Percentiles rank a stretch among this genome's conserved stretches.
phyloP scores from a whole-genome alignment of 2,888 invertebrate species.

The Melanotus villosus region DNA sequence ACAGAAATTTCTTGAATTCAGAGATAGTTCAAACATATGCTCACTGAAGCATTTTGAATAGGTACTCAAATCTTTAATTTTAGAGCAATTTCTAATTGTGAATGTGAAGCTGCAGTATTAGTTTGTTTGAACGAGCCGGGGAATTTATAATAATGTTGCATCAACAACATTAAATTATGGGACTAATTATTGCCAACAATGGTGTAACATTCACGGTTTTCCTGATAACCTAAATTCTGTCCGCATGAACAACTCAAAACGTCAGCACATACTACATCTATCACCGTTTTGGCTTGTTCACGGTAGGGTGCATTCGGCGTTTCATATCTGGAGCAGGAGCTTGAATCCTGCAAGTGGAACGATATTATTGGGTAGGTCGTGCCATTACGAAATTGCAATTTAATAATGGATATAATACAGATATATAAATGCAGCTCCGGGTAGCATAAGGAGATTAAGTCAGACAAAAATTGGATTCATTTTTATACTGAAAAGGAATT shows the following conservation, averaged over 20 bases:
- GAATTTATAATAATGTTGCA: no score
- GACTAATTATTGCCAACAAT: slow-evolving; percentile 7
- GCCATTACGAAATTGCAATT: slow-evolving; percentile 31
- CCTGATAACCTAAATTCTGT: slow-evolving; percentile 4
- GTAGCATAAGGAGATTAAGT: slow-evolving; percentile 2
- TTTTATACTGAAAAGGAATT: background rate
- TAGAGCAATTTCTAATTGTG: no score
- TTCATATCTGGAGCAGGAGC: slow-evolving; percentile 4
- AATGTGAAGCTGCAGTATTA: no score
- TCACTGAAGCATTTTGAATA: no score
- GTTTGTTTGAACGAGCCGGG: no score
- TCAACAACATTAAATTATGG: background rate
- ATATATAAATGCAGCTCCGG: slow-evolving; percentile 9
- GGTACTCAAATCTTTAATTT: no score
- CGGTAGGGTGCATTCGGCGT: slow-evolving; percentile 18
- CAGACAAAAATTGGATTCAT: background rate
- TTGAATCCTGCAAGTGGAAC: slow-evolving; percentile 2
- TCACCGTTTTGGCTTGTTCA: slow-evolving; percentile 9
- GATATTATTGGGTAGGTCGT: slow-evolving; percentile 11
- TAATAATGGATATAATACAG: slow-evolving; percentile 29
- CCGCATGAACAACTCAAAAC: slow-evolving; percentile 9
- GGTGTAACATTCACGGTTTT: background rate
- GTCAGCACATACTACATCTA: slow-evolving; percentile 12
- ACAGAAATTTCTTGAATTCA: no score
- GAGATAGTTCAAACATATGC: no score